Base-by-base conservation (phyloP, 2,113 vertebrate genomes). In the Limanda limanda region DNA sequence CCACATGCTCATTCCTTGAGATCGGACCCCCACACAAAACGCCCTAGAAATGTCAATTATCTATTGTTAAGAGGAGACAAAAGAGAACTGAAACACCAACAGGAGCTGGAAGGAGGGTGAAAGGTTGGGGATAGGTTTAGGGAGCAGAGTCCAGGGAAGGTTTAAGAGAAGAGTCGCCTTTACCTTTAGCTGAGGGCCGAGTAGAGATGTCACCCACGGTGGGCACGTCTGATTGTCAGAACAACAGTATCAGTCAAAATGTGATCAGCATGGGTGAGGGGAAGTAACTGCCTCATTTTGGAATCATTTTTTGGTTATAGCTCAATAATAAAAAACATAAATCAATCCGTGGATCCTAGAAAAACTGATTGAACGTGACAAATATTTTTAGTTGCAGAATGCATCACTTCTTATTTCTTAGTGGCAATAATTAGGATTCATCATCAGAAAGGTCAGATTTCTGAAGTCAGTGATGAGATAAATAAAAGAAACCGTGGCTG, bases 161-260 rank as follows among this genome's bases (percentile, higher is more conserved):
- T 67, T 71, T 14, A 79, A 51, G 24, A 86, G 47, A n/a, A 72
- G 78, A 42, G 83, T 72, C 55, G 18, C 27, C 23, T 79, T 89
- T 88, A 88, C 79, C 84, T 88, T 87, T 25, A 88, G 76, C 64
- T 86, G 69, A 57, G 70, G 61, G 42, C 59, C 20, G 45, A 90
- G 86, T 0, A 81, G 88, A 68, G 86, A 84, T 27, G 72, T 87
- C 83, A 88, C 82, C 84, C 78, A 89, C 9, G 71, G 73, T 63
- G 84, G 76, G 73, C 79, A 81, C 1, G 67, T 86, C 82, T 84
- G 77, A 78, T 86, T 76, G 55, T 88, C 70, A 88, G 74, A 86
- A 84, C 78, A 86, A 88, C 56, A 82, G 56, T 51, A 78, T 63
- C 42, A 81, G 62, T 82, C 24, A 85, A 13, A 52, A 76, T 31